A percentile compares a stretch with the other conserved stretches of the same genome.
Conservation (phyloP, 2,797 vertebrate species). For the Mycteria americana region DNA sequence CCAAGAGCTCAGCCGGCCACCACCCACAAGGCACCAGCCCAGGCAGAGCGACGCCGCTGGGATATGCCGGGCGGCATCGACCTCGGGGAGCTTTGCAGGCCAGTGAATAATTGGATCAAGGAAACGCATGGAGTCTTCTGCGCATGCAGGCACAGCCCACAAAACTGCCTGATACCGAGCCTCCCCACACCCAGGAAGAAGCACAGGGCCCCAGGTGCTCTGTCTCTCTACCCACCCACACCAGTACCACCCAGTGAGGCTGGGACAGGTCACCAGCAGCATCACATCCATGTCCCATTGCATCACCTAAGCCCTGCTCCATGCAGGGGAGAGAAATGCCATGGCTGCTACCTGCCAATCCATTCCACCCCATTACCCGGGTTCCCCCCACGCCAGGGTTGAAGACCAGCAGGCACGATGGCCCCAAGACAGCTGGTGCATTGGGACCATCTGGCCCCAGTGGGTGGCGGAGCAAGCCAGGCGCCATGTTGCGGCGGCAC, state of each 20-base stretch:
- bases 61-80: fast-evolving
- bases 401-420: fast-evolving
- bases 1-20: fast-evolving
- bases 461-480: not conserved
- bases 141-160: fast-evolving
- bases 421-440: not conserved
- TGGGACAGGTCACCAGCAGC: not conserved
- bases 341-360: not conserved
- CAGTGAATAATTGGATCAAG: not conserved
- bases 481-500: slow-evolving; percentile 62
- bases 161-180: fast-evolving
- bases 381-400: fast-evolving
- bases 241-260: not conserved
- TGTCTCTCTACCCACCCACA: not conserved
- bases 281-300: not conserved
- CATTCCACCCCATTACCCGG: not conserved
- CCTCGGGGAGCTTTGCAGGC: not conserved
- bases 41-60: fast-evolving
- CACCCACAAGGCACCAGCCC: not conserved
- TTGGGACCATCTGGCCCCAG: fast-evolving
- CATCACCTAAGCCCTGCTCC: not conserved
- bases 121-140: not conserved
- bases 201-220: not conserved
- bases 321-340: fast-evolving
- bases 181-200: fast-evolving